Evolutionary conservation across 2,113 vertebrate species (phyloP).

Genomic region (Chaetodon trifascialis): DNA sequence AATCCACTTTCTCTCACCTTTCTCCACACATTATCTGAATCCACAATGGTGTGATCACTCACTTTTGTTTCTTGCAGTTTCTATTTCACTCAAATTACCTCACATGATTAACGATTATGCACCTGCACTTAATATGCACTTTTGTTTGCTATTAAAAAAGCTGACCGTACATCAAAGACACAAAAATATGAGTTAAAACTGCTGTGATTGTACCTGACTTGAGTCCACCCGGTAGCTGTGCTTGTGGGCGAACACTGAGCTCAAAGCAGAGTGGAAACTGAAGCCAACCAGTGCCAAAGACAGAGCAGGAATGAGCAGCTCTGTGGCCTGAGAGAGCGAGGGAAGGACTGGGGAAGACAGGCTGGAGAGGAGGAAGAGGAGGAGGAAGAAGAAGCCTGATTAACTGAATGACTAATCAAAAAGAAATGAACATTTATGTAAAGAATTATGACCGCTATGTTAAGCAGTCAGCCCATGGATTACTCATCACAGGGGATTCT

Average conservation of each 20-base stretch:
- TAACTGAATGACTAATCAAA: not conserved
- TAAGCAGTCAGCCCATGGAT: not conserved
- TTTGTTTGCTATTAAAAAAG: not conserved
- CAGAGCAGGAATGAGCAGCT: conserved; percentile 62
- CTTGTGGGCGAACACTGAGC: conserved; percentile 60
- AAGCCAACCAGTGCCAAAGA: conserved; percentile 66
- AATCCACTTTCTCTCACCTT: too few species aligned
- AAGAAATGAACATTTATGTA: not conserved
- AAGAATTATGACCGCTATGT: not conserved
- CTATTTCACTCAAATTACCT: too few species aligned
- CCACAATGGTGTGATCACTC: too few species aligned
- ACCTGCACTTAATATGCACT: not conserved
- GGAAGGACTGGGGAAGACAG: conserved; percentile 57
- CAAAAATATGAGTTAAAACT: not conserved
- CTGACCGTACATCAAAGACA: not conserved
- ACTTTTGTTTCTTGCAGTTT: too few species aligned
- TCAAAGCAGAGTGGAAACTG: conserved; percentile 62
- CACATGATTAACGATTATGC: not conserved
- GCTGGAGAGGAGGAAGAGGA: conserved; percentile 32
- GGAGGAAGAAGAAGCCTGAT: conserved; percentile 6
- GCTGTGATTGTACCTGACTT: conserved; percentile 46
- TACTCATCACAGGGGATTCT: not conserved
- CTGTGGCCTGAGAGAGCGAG: conserved; percentile 53
- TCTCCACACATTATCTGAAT: too few species aligned
- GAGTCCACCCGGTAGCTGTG: conserved; percentile 51